These are phyloP conservation scores for Hydropotes inermis DNA, from an alignment of 2,113 vertebrate species.

Conservation along the genomic window DNA sequence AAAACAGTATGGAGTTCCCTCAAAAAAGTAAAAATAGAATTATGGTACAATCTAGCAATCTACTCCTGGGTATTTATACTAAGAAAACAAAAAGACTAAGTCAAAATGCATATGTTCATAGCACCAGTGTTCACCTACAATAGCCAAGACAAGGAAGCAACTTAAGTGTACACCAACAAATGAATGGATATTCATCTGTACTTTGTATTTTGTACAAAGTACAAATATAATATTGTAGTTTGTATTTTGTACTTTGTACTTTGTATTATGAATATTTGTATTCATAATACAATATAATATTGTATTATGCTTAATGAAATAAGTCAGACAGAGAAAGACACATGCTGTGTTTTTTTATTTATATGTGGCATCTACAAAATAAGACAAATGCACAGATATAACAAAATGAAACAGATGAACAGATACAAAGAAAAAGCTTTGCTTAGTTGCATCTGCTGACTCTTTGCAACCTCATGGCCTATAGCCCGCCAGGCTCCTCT, in stretches of 20 bases:
- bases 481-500: too few species aligned
- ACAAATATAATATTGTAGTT: too few species aligned
- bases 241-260: too few species aligned
- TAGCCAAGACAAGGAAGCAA: not conserved
- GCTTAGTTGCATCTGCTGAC: too few species aligned
- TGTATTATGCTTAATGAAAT: not conserved
- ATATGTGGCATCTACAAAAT: not conserved
- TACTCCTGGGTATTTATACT: not conserved
- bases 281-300: too few species aligned
- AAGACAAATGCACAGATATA: not conserved
- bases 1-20: not conserved
- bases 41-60: not conserved
- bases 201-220: too few species aligned
- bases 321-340: not conserved
- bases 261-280: too few species aligned
- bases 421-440: not conserved
- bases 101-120: not conserved
- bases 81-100: not conserved
- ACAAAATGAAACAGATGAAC: not conserved
- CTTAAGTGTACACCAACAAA: not conserved
- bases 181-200: too few species aligned
- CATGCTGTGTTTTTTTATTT: not conserved
- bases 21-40: not conserved
- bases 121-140: not conserved
- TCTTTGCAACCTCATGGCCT: too few species aligned